phyloP scores from a whole-genome alignment of 2,888 invertebrate species.

The Heliconius ismenius region DNA sequence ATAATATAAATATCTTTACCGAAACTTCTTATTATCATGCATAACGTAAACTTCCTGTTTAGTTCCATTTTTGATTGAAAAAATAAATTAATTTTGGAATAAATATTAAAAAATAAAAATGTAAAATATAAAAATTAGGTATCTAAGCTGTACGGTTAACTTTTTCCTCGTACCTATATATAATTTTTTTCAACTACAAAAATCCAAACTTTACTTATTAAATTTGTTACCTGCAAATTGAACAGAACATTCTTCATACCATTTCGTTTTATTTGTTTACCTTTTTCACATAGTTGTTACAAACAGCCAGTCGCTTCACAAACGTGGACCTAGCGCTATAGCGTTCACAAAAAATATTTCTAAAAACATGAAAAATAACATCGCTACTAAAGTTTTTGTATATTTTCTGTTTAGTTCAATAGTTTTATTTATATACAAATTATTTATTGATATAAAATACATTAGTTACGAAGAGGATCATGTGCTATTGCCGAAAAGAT shows the following conservation, averaged over 20 bases:
- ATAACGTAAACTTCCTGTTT: no score
- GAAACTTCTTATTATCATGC: no score
- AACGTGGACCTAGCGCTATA: neutral
- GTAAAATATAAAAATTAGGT: neutral
- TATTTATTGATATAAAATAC: conserved; percentile 36
- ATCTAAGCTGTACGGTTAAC: neutral
- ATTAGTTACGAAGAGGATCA: conserved; percentile 8
- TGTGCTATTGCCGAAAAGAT: neutral
- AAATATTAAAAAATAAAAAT: neutral
- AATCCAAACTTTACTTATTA: neutral
- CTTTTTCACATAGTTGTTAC: conserved; percentile 24
- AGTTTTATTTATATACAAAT: conserved; percentile 42
- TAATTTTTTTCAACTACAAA: neutral
- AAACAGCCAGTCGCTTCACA: conserved; percentile 10
- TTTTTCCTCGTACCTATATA: conserved; percentile 8
- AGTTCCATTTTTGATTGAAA: no score
- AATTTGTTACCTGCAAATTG: neutral
- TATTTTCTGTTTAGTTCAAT: conserved; percentile 35
- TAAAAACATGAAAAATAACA: conserved; percentile 39
- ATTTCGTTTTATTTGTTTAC: conserved; percentile 25
- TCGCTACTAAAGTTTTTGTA: conserved; percentile 40
- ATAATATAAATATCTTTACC: neutral
- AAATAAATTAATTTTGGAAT: no score
- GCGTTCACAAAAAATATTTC: neutral
- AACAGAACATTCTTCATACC: conserved; percentile 7